Conservation (phyloP, 2,797 vertebrate species). For the Pyrocephalus nanus region DNA sequence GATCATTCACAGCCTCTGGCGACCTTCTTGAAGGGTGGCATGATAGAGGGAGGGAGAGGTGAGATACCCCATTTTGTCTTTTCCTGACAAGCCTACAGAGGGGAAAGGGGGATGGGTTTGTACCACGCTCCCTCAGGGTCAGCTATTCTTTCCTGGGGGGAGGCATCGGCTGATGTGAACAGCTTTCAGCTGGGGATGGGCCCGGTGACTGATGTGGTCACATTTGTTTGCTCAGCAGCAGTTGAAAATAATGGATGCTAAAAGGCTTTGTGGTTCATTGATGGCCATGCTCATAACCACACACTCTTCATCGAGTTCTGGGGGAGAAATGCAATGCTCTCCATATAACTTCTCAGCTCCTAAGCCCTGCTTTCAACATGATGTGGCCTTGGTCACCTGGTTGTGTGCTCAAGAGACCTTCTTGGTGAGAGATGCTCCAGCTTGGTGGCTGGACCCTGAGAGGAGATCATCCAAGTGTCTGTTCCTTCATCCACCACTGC, state of each 20-base stretch:
- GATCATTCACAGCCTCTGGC: neutral
- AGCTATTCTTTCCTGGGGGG: constrained; percentile 41
- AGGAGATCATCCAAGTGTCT: neutral
- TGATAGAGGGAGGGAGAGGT: neutral
- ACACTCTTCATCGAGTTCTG: constrained; percentile 69
- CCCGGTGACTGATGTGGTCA: constrained; percentile 63
- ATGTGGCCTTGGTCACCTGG: neutral
- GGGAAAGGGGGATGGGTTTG: constrained; percentile 16
- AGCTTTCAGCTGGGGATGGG: constrained; percentile 59
- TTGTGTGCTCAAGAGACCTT: neutral
- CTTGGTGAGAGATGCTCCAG: neutral
- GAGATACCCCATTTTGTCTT: neutral
- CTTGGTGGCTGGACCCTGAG: neutral
- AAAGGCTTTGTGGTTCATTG: constrained; percentile 83
- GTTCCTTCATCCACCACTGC: neutral
- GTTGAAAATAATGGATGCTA: constrained; percentile 79
- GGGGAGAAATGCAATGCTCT: constrained; percentile 47
- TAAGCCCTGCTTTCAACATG: constrained; percentile 40
- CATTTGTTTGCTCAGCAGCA: constrained; percentile 79
- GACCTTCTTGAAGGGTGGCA: neutral
- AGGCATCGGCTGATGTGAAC: constrained; percentile 16
- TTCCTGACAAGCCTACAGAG: neutral
- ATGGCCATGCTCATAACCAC: constrained; percentile 73
- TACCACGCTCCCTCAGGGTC: neutral
- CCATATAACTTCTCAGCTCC: constrained; percentile 38